Evolutionary conservation across 2,797 vertebrate species (phyloP), one percentile per base, ranked within the genome.

Genomic region (Rhyacichthys aspro): DNA sequence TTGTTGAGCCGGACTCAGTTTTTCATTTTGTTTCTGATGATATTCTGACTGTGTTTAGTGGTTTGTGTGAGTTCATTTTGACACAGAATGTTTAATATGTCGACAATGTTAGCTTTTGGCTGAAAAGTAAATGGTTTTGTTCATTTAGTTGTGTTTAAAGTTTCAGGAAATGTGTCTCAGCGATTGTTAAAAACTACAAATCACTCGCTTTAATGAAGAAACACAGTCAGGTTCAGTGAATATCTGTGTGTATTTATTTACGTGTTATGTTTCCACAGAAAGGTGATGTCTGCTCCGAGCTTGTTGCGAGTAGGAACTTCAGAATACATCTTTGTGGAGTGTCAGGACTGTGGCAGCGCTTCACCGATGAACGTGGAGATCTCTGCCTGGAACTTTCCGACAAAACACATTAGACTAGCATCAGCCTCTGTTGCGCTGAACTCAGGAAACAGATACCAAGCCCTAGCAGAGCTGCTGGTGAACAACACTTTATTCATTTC

Each of bases 271-370:
- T 10, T 39, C 11, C 11, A 11, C 67, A 92, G 90, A 58, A 50
- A 80, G 23, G 49, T 87, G 37, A 41, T 93, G 73, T 79, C 86
- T 38, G 73, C 88, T n/a, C 90, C 91, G 23, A 90, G 85, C 60
- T 37, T 91, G 42, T 19, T 93, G 50, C 75, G 76, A 1, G 82
- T 91, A 36, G 91, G 82, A 47, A 70, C 78, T 2, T 3, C 57
- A 55, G 91, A 92, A 74, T 87, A 76, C 3, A 67, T 93, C 17
- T 85, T 92, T 66, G 82, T 93, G 19, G 91, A 93, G 63, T 90
- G 85, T 53, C 91, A 90, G 34, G 86, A 84, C 56, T 88, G 83
- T 39, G 17, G 1, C 0, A 50, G 0, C 11, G 5, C 7, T 0
- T 41, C 0, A 5, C 1, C 61, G 2, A 36, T 78, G 0, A 0